Percentiles rank a stretch among this genome's conserved stretches.
Evolutionary conservation across 2,113 vertebrate genomes (phyloP).

Genomic region (Pantherophis guttatus): DNA sequence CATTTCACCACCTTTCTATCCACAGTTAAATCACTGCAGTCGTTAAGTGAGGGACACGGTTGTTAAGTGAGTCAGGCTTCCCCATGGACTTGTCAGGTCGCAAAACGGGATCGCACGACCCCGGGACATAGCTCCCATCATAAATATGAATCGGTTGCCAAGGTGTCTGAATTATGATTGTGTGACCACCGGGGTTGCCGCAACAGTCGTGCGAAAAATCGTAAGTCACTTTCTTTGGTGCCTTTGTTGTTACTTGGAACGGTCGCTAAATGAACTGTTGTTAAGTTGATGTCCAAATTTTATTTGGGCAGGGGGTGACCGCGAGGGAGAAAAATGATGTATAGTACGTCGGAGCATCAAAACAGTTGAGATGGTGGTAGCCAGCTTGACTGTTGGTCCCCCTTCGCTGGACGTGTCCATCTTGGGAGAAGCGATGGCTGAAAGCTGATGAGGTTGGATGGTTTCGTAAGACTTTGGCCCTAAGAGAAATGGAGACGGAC

Average conservation of each 20-base stretch:
- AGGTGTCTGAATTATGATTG: not conserved
- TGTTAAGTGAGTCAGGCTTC: too few relatives aligned
- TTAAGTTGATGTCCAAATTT: not conserved
- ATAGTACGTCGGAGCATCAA: not conserved
- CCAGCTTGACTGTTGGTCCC: not conserved
- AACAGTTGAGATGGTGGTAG: not conserved
- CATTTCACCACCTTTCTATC: not conserved
- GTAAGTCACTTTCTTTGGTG: not conserved
- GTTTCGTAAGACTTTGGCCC: not conserved
- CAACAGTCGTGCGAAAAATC: not conserved
- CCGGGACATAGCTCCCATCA: not conserved
- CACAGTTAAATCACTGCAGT: not conserved
- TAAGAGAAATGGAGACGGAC: not conserved
- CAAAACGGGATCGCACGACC: not conserved
- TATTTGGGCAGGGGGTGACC: not conserved
- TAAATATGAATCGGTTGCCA: not conserved
- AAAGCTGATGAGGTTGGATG: too few relatives aligned
- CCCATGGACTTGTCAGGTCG: not conserved
- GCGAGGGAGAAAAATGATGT: not conserved
- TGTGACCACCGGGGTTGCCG: fast-evolving
- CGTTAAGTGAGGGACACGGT: not conserved
- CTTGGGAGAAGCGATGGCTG: too few relatives aligned
- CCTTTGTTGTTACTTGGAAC: not conserved
- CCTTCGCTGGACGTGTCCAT: not conserved
- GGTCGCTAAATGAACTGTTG: too few relatives aligned